Conservation (phyloP, 2,797 vertebrate genomes). For the Sebastes alutus region DNA sequence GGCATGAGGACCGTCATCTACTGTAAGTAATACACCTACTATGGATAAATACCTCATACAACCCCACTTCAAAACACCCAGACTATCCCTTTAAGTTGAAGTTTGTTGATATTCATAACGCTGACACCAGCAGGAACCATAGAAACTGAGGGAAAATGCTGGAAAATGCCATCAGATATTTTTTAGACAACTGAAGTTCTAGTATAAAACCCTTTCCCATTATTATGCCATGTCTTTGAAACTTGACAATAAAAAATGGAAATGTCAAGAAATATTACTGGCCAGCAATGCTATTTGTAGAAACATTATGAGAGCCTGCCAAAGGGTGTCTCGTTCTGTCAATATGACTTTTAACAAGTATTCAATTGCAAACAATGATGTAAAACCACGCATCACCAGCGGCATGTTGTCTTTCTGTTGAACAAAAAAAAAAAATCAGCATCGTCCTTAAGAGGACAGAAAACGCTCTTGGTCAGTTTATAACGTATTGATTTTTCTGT, state of each 20-base stretch:
- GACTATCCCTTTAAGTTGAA: too few relatives aligned
- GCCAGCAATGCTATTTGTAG: not conserved
- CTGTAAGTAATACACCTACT: too few relatives aligned
- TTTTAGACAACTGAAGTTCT: not conserved
- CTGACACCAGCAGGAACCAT: not conserved
- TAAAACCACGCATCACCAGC: not conserved
- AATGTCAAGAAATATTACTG: not conserved
- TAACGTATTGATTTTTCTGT: conserved; percentile 52
- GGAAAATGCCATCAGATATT: not conserved
- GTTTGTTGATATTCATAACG: not conserved
- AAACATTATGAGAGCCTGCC: not conserved
- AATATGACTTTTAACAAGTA: not conserved
- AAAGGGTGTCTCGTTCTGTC: not conserved
- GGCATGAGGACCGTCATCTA: too few relatives aligned
- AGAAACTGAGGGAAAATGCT: not conserved
- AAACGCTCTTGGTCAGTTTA: conserved; percentile 23
- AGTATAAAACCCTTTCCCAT: not conserved
- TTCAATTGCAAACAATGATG: not conserved
- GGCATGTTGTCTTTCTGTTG: not conserved
- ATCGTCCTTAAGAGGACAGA: conserved; percentile 10
- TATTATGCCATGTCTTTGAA: not conserved
- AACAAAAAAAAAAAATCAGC: not conserved
- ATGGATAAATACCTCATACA: too few relatives aligned
- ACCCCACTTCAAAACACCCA: too few relatives aligned
- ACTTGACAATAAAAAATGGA: not conserved